These are phyloP conservation scores for Aproaerema taeniolella DNA, from an alignment of 2,888 invertebrate species.

Conservation along the genomic window DNA sequence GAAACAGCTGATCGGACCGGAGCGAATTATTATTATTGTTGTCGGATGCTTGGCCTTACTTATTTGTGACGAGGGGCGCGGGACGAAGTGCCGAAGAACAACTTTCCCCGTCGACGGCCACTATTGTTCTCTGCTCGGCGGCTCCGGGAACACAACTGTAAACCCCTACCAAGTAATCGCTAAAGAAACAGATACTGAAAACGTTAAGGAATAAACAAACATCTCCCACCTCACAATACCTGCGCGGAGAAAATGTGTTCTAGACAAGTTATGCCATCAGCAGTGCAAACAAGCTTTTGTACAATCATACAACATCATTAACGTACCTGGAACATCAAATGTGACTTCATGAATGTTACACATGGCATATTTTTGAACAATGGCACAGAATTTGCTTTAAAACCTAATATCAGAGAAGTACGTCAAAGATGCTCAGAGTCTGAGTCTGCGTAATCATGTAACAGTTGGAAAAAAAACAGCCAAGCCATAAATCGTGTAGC, in stretches of 20 bases:
- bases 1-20: slow-evolving; percentile 73
- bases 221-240: too few species aligned
- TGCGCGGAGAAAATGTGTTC: too few species aligned
- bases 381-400: background rate
- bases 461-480: slow-evolving; percentile 30
- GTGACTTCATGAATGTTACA: too few species aligned
- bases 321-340: too few species aligned
- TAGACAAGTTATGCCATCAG: too few species aligned
- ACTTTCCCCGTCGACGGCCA: slow-evolving; percentile 45
- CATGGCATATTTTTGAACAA: background rate
- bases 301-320: too few species aligned
- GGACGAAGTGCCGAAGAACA: slow-evolving; percentile 38
- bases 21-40: slow-evolving; percentile 71
- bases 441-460: slow-evolving; percentile 26
- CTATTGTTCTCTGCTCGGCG: slow-evolving; percentile 38
- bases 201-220: too few species aligned
- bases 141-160: background rate
- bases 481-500: slow-evolving; percentile 20
- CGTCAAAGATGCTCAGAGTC: slow-evolving; percentile 24
- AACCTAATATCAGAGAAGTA: background rate
- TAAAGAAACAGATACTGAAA: too few species aligned
- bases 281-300: too few species aligned
- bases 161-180: background rate
- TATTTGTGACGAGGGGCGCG: slow-evolving; percentile 61
- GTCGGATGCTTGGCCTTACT: slow-evolving; percentile 65